phyloP scores from a whole-genome alignment of 2,797 vertebrate species.

The Falco rusticolus region DNA sequence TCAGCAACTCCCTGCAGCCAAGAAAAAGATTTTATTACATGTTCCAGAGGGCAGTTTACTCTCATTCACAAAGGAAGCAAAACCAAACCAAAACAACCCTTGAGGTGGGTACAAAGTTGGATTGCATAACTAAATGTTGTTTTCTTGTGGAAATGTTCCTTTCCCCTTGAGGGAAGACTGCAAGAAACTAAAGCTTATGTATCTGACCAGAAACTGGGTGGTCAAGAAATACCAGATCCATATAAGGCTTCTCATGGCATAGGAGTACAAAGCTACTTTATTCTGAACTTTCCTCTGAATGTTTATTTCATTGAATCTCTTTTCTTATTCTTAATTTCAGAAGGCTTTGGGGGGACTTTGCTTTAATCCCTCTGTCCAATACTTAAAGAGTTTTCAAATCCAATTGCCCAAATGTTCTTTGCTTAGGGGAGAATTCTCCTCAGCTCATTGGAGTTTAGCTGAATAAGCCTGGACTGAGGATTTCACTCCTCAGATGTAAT shows the following conservation, averaged over 20 bases:
- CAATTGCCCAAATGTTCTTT: background rate
- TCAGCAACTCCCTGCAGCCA: constrained; percentile 8
- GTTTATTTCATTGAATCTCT: constrained; percentile 12
- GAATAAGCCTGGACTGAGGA: background rate
- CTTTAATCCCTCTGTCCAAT: constrained; percentile 10
- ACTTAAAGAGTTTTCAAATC: background rate
- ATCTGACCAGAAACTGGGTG: constrained; percentile 28
- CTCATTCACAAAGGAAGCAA: constrained; percentile 34
- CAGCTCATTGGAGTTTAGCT: background rate
- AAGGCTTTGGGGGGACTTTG: background rate
- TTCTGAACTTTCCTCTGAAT: background rate
- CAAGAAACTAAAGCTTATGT: background rate
- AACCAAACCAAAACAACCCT: background rate
- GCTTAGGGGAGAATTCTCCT: background rate
- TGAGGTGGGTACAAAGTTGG: constrained; percentile 6
- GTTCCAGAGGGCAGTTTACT: constrained; percentile 25
- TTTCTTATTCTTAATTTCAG: constrained; percentile 33
- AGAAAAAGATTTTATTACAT: constrained; percentile 28
- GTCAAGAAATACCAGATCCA: background rate
- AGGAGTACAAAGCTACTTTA: constrained; percentile 8
- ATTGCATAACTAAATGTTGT: background rate
- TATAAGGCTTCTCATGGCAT: background rate
- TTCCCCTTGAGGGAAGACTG: background rate
- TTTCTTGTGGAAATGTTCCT: constrained; percentile 45
- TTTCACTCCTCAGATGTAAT: background rate